Conservation (phyloP, 2,113 vertebrate genomes). For the Hippocampus comes region DNA sequence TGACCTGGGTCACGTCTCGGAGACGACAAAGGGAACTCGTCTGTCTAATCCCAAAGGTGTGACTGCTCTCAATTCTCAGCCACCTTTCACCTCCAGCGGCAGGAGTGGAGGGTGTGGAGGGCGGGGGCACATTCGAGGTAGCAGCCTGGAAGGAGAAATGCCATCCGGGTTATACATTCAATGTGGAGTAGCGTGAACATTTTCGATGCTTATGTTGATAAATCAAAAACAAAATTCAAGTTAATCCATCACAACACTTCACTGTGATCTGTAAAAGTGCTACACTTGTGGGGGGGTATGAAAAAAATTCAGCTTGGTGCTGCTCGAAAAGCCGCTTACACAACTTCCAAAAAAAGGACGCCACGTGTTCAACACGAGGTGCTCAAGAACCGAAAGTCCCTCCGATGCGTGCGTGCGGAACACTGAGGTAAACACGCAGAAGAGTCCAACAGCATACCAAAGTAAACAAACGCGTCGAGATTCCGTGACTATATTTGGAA, state of each 20-base stretch:
- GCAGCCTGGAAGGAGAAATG: conserved; percentile 19
- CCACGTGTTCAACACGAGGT: conserved; percentile 2
- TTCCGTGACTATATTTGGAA: conserved; percentile 12
- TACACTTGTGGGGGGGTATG: not conserved
- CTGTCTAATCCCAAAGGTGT: conserved; percentile 61
- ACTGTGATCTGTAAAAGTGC: too few relatives aligned
- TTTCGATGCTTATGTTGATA: too few relatives aligned
- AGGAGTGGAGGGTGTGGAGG: not conserved
- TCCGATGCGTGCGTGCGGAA: not conserved
- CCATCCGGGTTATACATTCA: conserved; percentile 19
- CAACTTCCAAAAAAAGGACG: not conserved
- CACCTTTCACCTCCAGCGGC: conserved; percentile 39
- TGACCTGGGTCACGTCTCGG: conserved; percentile 36
- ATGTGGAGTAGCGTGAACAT: too few relatives aligned
- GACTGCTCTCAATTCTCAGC: conserved; percentile 45
- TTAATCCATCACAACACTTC: too few relatives aligned
- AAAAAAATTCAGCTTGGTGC: not conserved
- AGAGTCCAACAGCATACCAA: conserved; percentile 15
- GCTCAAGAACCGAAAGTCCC: conserved; percentile 2
- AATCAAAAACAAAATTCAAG: too few relatives aligned
- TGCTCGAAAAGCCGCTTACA: not conserved
- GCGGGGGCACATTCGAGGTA: conserved; percentile 23
- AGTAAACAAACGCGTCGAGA: conserved; percentile 2
- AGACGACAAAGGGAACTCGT: conserved; percentile 20
- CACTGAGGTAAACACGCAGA: conserved; percentile 10